A percentile compares a stretch with the other conserved stretches of the same genome.
Evolutionary conservation across 1,140 invertebrate species (phyloP).

Genomic region (Drosophila equinoxialis): DNA sequence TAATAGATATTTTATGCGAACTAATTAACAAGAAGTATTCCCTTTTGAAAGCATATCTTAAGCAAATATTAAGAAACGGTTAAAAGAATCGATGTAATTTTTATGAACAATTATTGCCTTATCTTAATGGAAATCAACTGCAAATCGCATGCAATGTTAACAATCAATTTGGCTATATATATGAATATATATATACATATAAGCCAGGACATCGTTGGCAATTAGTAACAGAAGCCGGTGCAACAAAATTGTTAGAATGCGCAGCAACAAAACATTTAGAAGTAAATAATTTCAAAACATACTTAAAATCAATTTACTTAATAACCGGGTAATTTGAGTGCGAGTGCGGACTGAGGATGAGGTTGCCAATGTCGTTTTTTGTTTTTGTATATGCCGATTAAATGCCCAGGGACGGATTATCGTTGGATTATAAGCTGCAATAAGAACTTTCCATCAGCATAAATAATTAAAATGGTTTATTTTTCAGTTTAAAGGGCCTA

Average conservation of each 20-base stretch:
- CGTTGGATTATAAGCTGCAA: too few species aligned
- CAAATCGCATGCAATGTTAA: slow-evolving; percentile 60
- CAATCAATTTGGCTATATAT: slow-evolving; percentile 63
- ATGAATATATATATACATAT: slow-evolving; percentile 12
- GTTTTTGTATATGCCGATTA: neutral
- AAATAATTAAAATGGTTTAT: too few species aligned
- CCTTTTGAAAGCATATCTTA: neutral
- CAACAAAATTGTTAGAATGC: slow-evolving; percentile 37
- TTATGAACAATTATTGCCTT: slow-evolving; percentile 30
- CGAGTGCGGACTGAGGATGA: slow-evolving; percentile 14
- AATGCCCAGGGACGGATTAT: neutral
- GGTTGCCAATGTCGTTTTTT: neutral
- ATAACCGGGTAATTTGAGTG: slow-evolving; percentile 78
- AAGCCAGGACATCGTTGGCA: slow-evolving; percentile 13
- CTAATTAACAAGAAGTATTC: neutral
- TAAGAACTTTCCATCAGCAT: too few species aligned
- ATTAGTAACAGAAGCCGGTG: slow-evolving; percentile 32
- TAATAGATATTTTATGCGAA: slow-evolving; percentile 68
- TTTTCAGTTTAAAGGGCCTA: too few species aligned
- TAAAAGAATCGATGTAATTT: neutral
- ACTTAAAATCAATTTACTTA: slow-evolving; percentile 83
- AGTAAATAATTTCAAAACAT: slow-evolving; percentile 77
- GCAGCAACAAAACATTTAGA: slow-evolving; percentile 76
- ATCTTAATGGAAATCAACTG: slow-evolving; percentile 63
- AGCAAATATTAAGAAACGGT: neutral